Evolutionary conservation across 2,888 invertebrate genomes (phyloP).

Genomic region (Phrixothrix hirtus): DNA sequence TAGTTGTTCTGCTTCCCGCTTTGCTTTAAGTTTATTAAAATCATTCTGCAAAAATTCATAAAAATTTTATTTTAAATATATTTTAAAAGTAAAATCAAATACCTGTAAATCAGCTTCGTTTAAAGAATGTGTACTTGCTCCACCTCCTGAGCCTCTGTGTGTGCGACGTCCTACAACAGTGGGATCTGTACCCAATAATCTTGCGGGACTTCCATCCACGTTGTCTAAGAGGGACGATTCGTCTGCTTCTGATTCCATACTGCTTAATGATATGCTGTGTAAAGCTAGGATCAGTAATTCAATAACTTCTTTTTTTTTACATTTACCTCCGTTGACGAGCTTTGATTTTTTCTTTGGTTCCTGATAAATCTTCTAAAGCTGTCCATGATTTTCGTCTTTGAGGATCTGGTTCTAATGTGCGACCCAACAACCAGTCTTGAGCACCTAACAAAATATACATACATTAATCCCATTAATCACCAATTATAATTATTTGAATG

Average conservation of each 20-base stretch:
- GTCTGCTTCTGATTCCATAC: conserved; percentile 87
- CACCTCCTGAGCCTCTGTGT: conserved; percentile 61
- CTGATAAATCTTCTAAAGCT: conserved; percentile 73
- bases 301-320: conserved; percentile 4
- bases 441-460: conserved; percentile 40
- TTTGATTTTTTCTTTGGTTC: conserved; percentile 61
- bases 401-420: conserved; percentile 52
- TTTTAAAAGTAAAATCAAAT: conserved; percentile 22
- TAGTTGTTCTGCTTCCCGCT: conserved; percentile 61
- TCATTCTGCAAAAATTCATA: conserved; percentile 64
- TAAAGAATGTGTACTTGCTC: conserved; percentile 75
- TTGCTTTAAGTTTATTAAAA: conserved; percentile 71
- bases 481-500: neutral
- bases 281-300: conserved; percentile 31
- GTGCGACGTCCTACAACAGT: conserved; percentile 48
- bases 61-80: neutral
- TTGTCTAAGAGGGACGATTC: conserved; percentile 60
- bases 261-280: conserved; percentile 73
- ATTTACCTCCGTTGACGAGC: conserved; percentile 60
- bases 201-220: conserved; percentile 62
- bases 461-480: neutral
- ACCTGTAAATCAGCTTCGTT: conserved; percentile 88
- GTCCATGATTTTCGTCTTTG: conserved; percentile 82
- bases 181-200: conserved; percentile 59
- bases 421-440: conserved; percentile 51